A percentile compares a stretch with the other conserved stretches of the same genome.
These are phyloP conservation scores for Emydocephalus ijimae DNA, from an alignment of 2,113 vertebrate genomes.

Conservation along the genomic window DNA sequence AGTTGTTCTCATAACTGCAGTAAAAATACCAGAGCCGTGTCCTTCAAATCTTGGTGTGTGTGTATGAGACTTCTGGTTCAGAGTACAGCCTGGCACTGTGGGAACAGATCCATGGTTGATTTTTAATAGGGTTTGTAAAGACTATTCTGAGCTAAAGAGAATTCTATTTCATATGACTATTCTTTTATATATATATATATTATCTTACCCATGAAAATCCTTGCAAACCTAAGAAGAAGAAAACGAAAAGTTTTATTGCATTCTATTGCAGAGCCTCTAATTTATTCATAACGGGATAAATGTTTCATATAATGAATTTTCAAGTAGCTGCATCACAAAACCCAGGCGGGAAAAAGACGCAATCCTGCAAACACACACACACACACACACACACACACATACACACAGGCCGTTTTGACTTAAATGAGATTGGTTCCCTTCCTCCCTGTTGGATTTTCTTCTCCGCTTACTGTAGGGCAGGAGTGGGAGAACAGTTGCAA, in stretches of 20 bases:
- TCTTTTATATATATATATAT: slow-evolving; percentile 26
- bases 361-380: slow-evolving; percentile 61
- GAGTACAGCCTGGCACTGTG: slow-evolving; percentile 48
- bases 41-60: slow-evolving; percentile 45
- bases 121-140: background rate
- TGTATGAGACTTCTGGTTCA: slow-evolving; percentile 55
- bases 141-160: slow-evolving; percentile 72
- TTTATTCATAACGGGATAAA: slow-evolving; percentile 78
- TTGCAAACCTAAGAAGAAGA: slow-evolving; percentile 58
- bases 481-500: background rate
- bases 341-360: slow-evolving; percentile 61
- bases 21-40: slow-evolving; percentile 10
- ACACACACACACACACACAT: slow-evolving; percentile 54
- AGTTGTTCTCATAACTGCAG: background rate
- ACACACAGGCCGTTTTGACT: slow-evolving; percentile 58
- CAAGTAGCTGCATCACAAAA: slow-evolving; percentile 75
- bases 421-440: slow-evolving; percentile 51
- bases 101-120: background rate
- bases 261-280: slow-evolving; percentile 73
- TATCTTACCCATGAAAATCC: slow-evolving; percentile 78
- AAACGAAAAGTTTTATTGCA: slow-evolving; percentile 71
- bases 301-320: slow-evolving; percentile 82
- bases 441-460: slow-evolving; percentile 45
- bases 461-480: background rate
- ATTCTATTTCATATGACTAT: slow-evolving; percentile 77